Evolutionary conservation across 1,140 invertebrate genomes (phyloP), one percentile per base, ranked within the genome.

Genomic region (Melanaphis sacchari): DNA sequence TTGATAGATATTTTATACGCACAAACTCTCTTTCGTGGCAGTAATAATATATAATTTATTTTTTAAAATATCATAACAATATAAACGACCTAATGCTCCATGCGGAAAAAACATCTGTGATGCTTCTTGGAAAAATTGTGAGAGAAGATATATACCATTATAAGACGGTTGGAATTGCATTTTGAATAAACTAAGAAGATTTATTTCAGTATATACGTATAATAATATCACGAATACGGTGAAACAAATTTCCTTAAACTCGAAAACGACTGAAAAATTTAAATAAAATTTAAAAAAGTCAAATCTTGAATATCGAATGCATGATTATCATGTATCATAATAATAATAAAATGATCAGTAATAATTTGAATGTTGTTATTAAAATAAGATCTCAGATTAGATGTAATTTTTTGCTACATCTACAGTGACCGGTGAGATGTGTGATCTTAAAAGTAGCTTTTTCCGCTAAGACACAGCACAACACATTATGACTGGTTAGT

Each of bases 61-160:
- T 76, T 76, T n/a, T 76, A 76, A n/a, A n/a, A 76, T 76, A 76
- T n/a, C n/a, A n/a, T 76, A 76, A 76, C 21, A 76, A 76, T 76
- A 76, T 76, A 76, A 76, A 76, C 31, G 59, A n/a, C 5, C 31
- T 76, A 76, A 36, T 76, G 59, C 4, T 76, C n/a, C 59, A 76
- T 76, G 59, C 31, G n/a, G n/a, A 76, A 76, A 66, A 76, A n/a
- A n/a, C 31, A n/a, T 76, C 54, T 15, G 59, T 76, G 31, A n/a
- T 18, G 11, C 15, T 76, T n/a, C 59, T 76, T 76, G 59, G 59
- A 76, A 76, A 43, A 76, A 76, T n/a, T 36, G 31, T 76, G 4
- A n/a, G 59, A n/a, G 59, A 76, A 76, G 21, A 49, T 49, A 49
- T 76, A 21, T n/a, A 15, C 59, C 59, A 76, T 76, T n/a, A 76